Base-by-base conservation (phyloP, 2,888 invertebrate genomes). In the Hyposoter dolosus region DNA sequence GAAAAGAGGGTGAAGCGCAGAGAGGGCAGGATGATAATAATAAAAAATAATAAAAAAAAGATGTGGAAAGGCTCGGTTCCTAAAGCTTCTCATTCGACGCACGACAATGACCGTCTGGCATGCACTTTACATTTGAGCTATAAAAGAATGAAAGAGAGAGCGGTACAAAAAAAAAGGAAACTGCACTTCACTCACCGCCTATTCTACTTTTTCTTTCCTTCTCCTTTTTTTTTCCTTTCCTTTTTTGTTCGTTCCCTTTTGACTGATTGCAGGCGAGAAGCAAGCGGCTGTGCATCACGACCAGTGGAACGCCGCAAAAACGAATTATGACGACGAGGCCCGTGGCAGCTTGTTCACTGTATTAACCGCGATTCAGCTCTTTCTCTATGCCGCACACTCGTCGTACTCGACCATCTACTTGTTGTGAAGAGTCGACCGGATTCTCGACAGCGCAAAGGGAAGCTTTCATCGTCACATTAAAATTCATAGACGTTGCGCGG, bases 211-310 rank as follows among this genome's bases (percentile, higher is more conserved):
- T 56, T 53, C 72, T 74, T 60, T 28, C 23, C 35, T 56, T 82
- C 74, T 69, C 74, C 40, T 75, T 75, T 68, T 47, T 35, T 23
- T 83, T 72, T 53, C 84, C 79, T 80, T 79, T 88, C 40, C 84
- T 86, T 28, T 68, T 43, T 76, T 23, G 75, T 66, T 69, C 72
- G 74, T 83, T 79, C 56, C 71, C 74, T 72, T 53, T 43, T 82
- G 83, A 85, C 83, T 88, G 78, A 84, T 88, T 83, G 56, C 93
- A 96, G 96, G 96, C 89, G 96, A 96, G 89, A 96, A 95, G 89
- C 96, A 96, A 91, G 96, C 96, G 2, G 96, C 96, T 1, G 96
- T 96, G 71, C 96, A 96, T 89, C 96, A 96, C 89, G 96, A 96
- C 91, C 96, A 95, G 15, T 95, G 96, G 95, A 96, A 95, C 91